Evolutionary conservation across 2,797 vertebrate species (phyloP), one percentile per base, ranked within the genome.

Genomic region (Ambastaia sidthimunki): DNA sequence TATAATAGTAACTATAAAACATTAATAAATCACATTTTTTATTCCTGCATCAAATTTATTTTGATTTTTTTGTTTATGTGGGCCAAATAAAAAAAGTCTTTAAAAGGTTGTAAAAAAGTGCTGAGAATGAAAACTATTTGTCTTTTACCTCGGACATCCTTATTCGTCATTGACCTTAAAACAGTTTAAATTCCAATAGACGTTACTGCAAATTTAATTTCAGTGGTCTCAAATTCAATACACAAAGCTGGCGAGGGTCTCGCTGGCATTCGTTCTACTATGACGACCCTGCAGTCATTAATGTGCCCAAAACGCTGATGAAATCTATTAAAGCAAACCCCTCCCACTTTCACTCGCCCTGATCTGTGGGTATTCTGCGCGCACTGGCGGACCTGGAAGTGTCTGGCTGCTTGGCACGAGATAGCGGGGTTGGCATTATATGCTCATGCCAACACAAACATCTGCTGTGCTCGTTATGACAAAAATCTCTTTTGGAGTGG

Each of bases 371-470:
- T 72, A 78, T 81, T 74, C 55, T 82, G 55, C 74, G 23, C 44
- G 65, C 52, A 71, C 50, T 23, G 44, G 57, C 70, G 65, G 54
- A 80, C 72, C 37, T 77, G 76, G 80, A 78, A 34, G 48, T 67
- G 80, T 71, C 60, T 76, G 71, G 55, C 67, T 73, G 73, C 68
- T 80, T 84, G 74, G 80, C 80, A 79, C 72, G 65, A 78, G 68
- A 80, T 25, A 57, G 70, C 31, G 78, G 55, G 54, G 69, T 11
- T 55, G 76, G 69, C 59, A 80, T 76, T 67, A 67, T 16, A 52
- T 18, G 18, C 55, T 68, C 73, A 63, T 80, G 85, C 83, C 81
- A 86, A 83, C 65, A 68, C 18, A 84, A 86, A 86, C 85, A 86
- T 84, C 85, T 84, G 85, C 78, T 86, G 77, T 37, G 28, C 63